A percentile compares a stretch with the other conserved stretches of the same genome.
Evolutionary conservation across 2,888 invertebrate species (phyloP).

Genomic region (Drosophila diplacantha): DNA sequence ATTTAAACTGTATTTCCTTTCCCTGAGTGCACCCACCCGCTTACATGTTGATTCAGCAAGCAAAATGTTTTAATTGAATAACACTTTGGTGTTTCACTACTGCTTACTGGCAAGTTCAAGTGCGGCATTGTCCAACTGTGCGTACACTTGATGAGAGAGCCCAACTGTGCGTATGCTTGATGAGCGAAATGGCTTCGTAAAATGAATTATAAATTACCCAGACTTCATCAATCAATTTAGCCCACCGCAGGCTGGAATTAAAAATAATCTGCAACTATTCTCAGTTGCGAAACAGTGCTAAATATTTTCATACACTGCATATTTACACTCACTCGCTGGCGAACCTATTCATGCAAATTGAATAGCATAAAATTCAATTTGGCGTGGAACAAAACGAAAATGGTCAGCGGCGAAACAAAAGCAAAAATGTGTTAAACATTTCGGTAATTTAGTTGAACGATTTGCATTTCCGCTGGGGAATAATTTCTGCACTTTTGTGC

Average conservation of each 20-base stretch:
- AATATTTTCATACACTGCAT: conserved; percentile 38
- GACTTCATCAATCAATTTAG: conserved; percentile 21
- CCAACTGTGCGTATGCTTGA: conserved; percentile 4
- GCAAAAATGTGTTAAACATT: conserved; percentile 26
- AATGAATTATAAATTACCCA: conserved; percentile 14
- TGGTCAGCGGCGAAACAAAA: conserved; percentile 11
- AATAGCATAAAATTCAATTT: conserved; percentile 41
- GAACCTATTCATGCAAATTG: conserved; percentile 33
- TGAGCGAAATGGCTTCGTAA: background rate
- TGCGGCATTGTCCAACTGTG: conserved; percentile 11
- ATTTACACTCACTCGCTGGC: conserved; percentile 10
- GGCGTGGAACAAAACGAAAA: conserved; percentile 23
- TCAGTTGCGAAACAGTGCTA: conserved; percentile 16
- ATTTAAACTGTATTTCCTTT: background rate
- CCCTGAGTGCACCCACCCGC: background rate
- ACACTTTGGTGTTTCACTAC: conserved; percentile 37
- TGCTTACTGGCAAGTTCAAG: conserved; percentile 25
- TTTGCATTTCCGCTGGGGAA: conserved; percentile 44
- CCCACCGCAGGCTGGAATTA: conserved; percentile 8
- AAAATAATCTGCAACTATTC: conserved; percentile 15
- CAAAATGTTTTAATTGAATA: conserved; percentile 67
- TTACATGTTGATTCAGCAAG: conserved; percentile 65
- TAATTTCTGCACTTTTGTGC: conserved; percentile 40
- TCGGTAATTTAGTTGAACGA: conserved; percentile 41
- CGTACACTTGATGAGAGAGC: background rate